Base-by-base conservation (phyloP, 2,888 invertebrate genomes). In the Dexiosoma caninum region DNA sequence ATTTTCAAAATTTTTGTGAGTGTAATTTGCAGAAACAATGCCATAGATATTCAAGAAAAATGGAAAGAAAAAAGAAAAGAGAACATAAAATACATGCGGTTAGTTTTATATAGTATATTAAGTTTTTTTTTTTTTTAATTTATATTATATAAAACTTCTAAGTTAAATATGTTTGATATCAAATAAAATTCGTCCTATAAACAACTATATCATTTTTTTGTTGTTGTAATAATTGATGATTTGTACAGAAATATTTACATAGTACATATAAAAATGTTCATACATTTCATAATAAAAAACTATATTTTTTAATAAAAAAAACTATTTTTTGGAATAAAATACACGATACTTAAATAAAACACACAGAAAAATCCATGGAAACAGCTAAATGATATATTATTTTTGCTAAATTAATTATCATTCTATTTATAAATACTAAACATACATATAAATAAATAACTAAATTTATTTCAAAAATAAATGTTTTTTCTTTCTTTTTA, bases 41-140 rank as follows among this genome's bases (percentile, higher is more conserved):
- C 70, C 74, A 82, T 69, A 78, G 70, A 77, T 86, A 76, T 83
- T 88, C 85, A 87, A 88, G 87, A 89, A 85, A 53, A 62, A 87
- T 86, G 86, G 85, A 84, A 87, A 85, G 86, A 86, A 86, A 88
- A 86, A 85, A 88, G 85, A 89, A 87, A 87, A 86, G 85, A 87
- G 85, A 88, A 88, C 88, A 86, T 85, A 89, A 88, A 88, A 88
- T 83, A 86, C 89, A 89, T 89, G 89, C 89, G 86, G 86, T 89
- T 89, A 89, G 89, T 87, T 89, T 87, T 67, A 66, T 78, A 57
- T 62, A 44, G 44, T 70, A 59, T 78, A 32, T 75, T 75, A 32
- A 49, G 59, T 69, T 0, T 53, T 72, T 75, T 44, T 21, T 27
- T 62, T 55, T 64, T 30, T 16, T 40, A 32, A 67, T 53, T 51